Percentiles rank a stretch among this genome's conserved stretches.
Evolutionary conservation across 2,888 invertebrate genomes (phyloP).

Genomic region (Nomada ferruginata): DNA sequence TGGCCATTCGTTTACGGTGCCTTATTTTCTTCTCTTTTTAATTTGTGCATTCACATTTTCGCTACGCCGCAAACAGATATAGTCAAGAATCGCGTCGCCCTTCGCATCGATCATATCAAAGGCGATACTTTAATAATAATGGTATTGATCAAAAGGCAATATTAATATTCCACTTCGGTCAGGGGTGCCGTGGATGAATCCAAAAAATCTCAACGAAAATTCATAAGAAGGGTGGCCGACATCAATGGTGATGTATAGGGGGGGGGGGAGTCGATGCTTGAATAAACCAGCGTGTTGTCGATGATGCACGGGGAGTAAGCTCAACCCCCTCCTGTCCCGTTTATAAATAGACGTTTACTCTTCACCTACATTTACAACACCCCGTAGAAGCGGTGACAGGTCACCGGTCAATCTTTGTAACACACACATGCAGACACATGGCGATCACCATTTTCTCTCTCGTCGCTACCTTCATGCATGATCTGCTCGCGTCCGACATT

Average conservation of each 20-base stretch:
- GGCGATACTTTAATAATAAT: background rate
- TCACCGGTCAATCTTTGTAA: slow-evolving; percentile 84
- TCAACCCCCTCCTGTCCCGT: slow-evolving; percentile 46
- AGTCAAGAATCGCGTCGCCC: too few species aligned
- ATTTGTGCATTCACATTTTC: background rate
- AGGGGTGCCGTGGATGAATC: slow-evolving; percentile 7
- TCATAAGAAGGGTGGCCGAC: slow-evolving; percentile 45
- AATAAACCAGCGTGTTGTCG: slow-evolving; percentile 64
- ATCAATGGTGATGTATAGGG: slow-evolving; percentile 64
- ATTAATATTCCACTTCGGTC: background rate
- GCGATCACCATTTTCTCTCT: slow-evolving; percentile 67
- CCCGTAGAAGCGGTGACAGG: slow-evolving; percentile 84
- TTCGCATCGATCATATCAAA: background rate
- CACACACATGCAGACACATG: slow-evolving; percentile 53
- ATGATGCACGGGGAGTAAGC: slow-evolving; percentile 67
- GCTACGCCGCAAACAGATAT: too few species aligned
- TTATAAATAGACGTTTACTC: slow-evolving; percentile 83
- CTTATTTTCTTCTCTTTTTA: background rate
- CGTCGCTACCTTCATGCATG: slow-evolving; percentile 72
- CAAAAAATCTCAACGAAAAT: slow-evolving; percentile 56
- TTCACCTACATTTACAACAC: slow-evolving; percentile 83
- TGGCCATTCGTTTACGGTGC: background rate
- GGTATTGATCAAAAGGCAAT: slow-evolving; percentile 15
- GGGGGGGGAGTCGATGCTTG: slow-evolving; percentile 62
- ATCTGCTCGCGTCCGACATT: slow-evolving; percentile 62